Base-by-base conservation (phyloP, 2,113 vertebrate species). In the Nothoprocta perdicaria region DNA sequence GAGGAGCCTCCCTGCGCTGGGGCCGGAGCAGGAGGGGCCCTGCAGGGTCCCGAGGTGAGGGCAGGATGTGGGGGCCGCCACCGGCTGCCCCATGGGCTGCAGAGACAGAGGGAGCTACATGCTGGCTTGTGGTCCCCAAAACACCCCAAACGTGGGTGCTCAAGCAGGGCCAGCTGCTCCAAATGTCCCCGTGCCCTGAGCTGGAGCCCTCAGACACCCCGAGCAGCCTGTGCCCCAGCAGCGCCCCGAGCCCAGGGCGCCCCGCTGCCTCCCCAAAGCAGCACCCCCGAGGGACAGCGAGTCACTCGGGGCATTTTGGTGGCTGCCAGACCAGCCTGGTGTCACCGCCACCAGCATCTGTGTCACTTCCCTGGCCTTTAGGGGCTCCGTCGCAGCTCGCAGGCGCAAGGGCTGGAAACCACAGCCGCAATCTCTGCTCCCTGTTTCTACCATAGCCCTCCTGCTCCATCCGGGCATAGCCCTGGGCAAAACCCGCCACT, bases 181-280 rank as follows among this genome's bases (percentile, higher is more conserved):
- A 31, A 58, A 76, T 33, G 5, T 11, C 26, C 19, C 21, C 2
- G 0, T 8, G 41, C 9, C 65, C 45, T 0, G 0, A 33, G 46
- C 86, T 62, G 12, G 80, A 57, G 65, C 41, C 66, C 33, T 52
- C 40, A 19, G 50, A 82, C 69, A 13, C 61, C 48, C 31, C 0
- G 1, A 45, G 38, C 67, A n/a, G 73, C 14, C 4, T 43, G 19
- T 63, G 65, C 14, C n/a, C 12, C 67, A 31, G 35, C 67, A 29
- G n/a, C 2, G 4, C 35, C 53, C 65, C 5, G 0, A 48, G 78
- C 21, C 81, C 71, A 52, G 63, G 38, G 46, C 67, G 43, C 31
- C 45, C 27, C 80, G 16, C n/a, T n/a, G 81, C 87, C 81, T 41
- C 29, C 65, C 41, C 82, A 7, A 2, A 72, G n/a, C 52, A 38